Base-by-base conservation (phyloP, 2,888 invertebrate species). In the Acronicta alni region DNA sequence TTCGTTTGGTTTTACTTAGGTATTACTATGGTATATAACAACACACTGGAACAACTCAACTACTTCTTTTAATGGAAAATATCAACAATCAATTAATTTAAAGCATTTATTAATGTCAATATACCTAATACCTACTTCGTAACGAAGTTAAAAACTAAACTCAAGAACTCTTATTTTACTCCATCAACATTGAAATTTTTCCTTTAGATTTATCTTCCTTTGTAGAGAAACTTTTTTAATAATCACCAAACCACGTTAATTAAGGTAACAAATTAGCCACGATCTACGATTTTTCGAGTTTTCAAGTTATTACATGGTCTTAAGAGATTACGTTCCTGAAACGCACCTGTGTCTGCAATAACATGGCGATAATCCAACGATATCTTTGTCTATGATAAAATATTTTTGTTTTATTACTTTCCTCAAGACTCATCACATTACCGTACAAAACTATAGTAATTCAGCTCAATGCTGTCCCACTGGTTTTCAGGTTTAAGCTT, bases 351-450 rank as follows among this genome's bases (percentile, higher is more conserved):
- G 58, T 23, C 55, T 23, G 30, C 17, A 26, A 54, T 75, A 54
- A 46, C 59, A 49, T 43, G 23, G 18, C 32, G 17, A 48, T 62
- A 59, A 57, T 55, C 16, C 14, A 18, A 51, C 41, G 60, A 51
- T 23, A 48, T 57, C 46, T 54, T 46, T 43, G 42, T 30, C 35
- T 37, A 44, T 41, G 14, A 46, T 52, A 26, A 66, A 70, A 62
- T 52, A 14, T 57, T 49, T 57, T 49, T 39, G 38, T 61, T 70
- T 61, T 74, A 74, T 74, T 48, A 64, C 74, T 32, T 53, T 48
- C 47, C 37, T 51, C 44, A 38, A 57, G 17, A 12, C 30, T 30
- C 12, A 10, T 30, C 4, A 1, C 26, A 9, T 7, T 30, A 32
- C n/a, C 1, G 26, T 32, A 32, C 32, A 2, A 26, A 9, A 6